Conservation (phyloP, 2,113 vertebrate species). For the Arenaria interpres region DNA sequence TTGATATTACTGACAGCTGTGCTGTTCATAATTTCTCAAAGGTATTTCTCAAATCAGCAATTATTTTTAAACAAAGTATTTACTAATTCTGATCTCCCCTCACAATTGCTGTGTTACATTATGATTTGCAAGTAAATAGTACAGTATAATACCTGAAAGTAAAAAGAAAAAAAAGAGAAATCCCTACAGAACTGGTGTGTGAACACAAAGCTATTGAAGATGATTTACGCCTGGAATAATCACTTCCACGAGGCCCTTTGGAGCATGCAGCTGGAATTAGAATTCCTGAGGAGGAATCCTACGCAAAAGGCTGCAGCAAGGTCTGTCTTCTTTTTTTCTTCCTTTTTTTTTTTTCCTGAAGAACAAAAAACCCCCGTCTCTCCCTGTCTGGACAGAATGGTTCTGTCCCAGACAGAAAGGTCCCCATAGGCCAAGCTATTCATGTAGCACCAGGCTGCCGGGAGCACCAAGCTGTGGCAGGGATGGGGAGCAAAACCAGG, state of each 20-base stretch:
- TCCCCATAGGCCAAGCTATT: constrained; percentile 66
- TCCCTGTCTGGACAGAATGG: constrained; percentile 80
- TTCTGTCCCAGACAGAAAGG: constrained; percentile 78
- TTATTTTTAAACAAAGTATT: constrained; percentile 5
- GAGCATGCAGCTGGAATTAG: constrained; percentile 54
- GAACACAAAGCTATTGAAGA: neutral
- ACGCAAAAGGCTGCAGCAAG: neutral
- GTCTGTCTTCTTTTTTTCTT: neutral
- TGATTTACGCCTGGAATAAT: constrained; percentile 4
- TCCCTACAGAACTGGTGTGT: neutral
- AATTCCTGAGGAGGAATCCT: constrained; percentile 31
- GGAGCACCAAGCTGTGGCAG: constrained; percentile 19
- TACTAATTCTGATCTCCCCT: neutral
- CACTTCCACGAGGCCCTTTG: neutral
- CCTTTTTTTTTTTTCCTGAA: neutral
- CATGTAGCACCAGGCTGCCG: constrained; percentile 15
- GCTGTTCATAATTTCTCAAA: neutral
- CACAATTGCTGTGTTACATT: neutral
- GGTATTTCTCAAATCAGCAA: neutral
- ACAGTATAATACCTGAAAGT: neutral
- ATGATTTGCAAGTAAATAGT: neutral
- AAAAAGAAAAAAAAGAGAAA: neutral
- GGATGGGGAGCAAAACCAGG: neutral
- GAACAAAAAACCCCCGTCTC: constrained; percentile 40
- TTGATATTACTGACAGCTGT: neutral